phyloP scores from a whole-genome alignment of 2,888 invertebrate species.

The Nephrotoma appendiculata region DNA sequence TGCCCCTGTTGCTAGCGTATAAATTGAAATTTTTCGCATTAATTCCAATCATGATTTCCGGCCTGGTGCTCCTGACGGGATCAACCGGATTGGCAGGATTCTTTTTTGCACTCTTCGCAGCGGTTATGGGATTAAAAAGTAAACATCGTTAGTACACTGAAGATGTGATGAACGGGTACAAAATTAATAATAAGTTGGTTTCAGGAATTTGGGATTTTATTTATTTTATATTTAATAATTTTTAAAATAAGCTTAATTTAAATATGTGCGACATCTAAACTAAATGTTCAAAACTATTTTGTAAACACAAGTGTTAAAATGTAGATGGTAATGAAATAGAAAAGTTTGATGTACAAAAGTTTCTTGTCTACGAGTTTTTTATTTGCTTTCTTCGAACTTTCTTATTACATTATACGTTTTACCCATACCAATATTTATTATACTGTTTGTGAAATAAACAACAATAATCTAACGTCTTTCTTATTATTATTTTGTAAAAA shows the following conservation, averaged over 20 bases:
- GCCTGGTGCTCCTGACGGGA: constrained; percentile 54
- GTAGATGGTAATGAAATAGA: neutral
- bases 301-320: neutral
- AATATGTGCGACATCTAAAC: neutral
- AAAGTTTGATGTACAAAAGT: neutral
- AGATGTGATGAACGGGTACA: neutral
- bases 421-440: neutral
- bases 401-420: neutral
- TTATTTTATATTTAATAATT: neutral
- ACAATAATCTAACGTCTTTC: too few relatives aligned
- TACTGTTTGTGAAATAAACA: too few relatives aligned
- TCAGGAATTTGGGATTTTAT: neutral
- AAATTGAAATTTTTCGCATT: constrained; percentile 69
- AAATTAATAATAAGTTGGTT: neutral
- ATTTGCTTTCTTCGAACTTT: neutral
- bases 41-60: constrained; percentile 59
- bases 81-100: constrained; percentile 73
- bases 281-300: neutral
- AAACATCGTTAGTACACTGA: neutral
- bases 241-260: neutral
- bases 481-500: too few relatives aligned
- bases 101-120: constrained; percentile 75
- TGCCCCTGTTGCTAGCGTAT: constrained; percentile 66
- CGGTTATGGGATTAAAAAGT: constrained; percentile 58
- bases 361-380: neutral